These are phyloP conservation scores for Philaethria dido DNA, from an alignment of 2,888 invertebrate genomes.

Conservation along the genomic window DNA sequence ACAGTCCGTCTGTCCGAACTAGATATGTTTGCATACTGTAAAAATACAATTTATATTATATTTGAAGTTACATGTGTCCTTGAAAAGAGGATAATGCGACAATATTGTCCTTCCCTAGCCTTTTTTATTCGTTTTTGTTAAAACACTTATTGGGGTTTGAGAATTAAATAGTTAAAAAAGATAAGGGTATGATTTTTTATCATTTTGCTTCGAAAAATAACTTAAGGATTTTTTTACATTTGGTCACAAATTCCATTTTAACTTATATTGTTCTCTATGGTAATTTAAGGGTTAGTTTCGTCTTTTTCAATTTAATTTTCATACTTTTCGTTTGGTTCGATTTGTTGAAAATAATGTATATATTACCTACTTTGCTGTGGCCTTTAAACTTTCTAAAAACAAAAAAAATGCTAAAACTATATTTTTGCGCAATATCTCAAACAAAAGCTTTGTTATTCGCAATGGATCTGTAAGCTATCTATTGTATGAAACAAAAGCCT, in stretches of 20 bases:
- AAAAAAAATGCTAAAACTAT: slow-evolving; percentile 55
- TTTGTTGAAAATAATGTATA: not conserved
- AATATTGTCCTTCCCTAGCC: not conserved
- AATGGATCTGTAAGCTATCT: slow-evolving; percentile 44
- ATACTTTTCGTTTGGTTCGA: not conserved
- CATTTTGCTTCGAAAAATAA: not conserved
- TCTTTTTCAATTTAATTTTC: not conserved
- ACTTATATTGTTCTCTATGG: not conserved
- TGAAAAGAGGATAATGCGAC: slow-evolving; percentile 23
- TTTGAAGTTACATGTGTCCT: slow-evolving; percentile 24
- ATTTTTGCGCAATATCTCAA: slow-evolving; percentile 56
- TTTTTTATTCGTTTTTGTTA: slow-evolving; percentile 22
- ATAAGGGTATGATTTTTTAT: slow-evolving; percentile 13
- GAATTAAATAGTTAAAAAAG: slow-evolving; percentile 9
- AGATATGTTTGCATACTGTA: slow-evolving; percentile 62
- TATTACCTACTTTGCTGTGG: not conserved
- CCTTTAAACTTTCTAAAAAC: slow-evolving; percentile 60
- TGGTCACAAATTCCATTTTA: not conserved
- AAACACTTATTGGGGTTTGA: slow-evolving; percentile 16
- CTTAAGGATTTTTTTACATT: not conserved
- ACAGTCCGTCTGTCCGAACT: slow-evolving; percentile 34
- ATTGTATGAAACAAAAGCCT: slow-evolving; percentile 32
- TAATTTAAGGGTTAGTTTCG: not conserved
- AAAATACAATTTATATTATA: slow-evolving; percentile 46
- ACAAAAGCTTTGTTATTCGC: slow-evolving; percentile 46